Base-by-base conservation (phyloP, 2,113 vertebrate genomes). In the Chascanopsetta lugubris region DNA sequence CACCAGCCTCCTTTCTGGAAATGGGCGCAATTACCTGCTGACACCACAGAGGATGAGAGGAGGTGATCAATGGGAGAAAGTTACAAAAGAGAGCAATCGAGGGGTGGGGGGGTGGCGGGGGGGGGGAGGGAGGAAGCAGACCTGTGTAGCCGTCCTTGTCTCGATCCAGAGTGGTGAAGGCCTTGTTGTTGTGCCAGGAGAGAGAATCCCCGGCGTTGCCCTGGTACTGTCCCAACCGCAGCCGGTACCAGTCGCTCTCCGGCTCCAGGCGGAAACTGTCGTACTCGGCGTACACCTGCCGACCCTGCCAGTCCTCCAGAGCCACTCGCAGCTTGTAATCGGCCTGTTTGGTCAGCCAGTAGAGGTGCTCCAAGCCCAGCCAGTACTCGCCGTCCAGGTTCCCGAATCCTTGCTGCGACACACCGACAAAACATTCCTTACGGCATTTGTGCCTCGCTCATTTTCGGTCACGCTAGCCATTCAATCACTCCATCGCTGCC, bases 1-100 rank as follows among this genome's bases (percentile, higher is more conserved):
- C 95, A 96, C 95, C 95, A 97, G 60, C 95, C 95, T 15, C 95
- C 95, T 65, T 95, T 95, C 68, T 96, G 95, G 84, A 88, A 96
- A 68, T 96, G 92, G 78, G 95, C 95, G 18, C 95, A 97, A 87
- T 96, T 96, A 68, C 95, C 95, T 97, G 80, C 10, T 15, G 27
- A 49, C 61, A 51, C 29, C 75, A 61, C 12, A 22, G 6, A 69
- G 26, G 9, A 26, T 32, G 1, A 34, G 17, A 21, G 12, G 5
- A 24, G 6, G n/a, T 45, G 6, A 42, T 15, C 7, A 7, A 36
- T n/a, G n/a, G 20, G 17, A n/a, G 24, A 42, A 53, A 1, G 15
- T 18, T 38, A 21, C 32, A 59, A 40, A n/a, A 26, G 17, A 60
- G 5, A 24, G n/a, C 21, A 61, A 20, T 40, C 10, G n/a, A n/a